Conservation (phyloP, 2,113 vertebrate species). For the Oreamnos americanus region DNA sequence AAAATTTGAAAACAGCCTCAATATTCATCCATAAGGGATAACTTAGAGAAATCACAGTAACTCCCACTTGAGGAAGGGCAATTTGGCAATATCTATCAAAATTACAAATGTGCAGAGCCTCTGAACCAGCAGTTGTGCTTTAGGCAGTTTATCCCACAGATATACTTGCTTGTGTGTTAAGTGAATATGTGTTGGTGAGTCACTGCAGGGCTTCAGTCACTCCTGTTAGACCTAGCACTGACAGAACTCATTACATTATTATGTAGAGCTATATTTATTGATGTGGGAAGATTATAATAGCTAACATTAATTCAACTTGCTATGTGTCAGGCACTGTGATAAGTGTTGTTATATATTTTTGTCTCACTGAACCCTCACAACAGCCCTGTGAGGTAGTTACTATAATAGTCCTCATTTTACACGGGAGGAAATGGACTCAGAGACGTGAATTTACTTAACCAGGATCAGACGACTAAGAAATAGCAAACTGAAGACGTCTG, state of each 20-base stretch:
- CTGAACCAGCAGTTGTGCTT: background rate
- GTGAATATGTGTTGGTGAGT: constrained; percentile 12
- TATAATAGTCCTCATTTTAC: constrained; percentile 30
- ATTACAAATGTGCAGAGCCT: background rate
- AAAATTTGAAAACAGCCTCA: background rate
- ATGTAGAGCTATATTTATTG: constrained; percentile 35
- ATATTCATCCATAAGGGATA: background rate
- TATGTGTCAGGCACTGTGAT: constrained; percentile 8
- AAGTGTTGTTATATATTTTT: constrained; percentile 48
- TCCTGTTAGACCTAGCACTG: constrained; percentile 7
- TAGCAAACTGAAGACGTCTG: background rate
- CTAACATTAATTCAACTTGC: constrained; percentile 41
- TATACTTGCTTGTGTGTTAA: background rate
- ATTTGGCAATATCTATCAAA: background rate
- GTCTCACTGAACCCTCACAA: constrained; percentile 47
- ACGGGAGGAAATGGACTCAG: constrained; percentile 28
- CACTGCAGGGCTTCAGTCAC: background rate
- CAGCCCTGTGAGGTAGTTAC: constrained; percentile 40
- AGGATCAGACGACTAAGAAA: background rate
- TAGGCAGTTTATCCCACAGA: background rate
- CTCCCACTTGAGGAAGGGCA: background rate
- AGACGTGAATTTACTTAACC: constrained; percentile 24
- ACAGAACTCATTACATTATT: constrained; percentile 24
- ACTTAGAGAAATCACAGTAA: background rate
- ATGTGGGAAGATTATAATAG: constrained; percentile 18